These are phyloP conservation scores for Pegea sp. DNA, from an alignment of 23 tunicate species.

Conservation along the genomic window DNA sequence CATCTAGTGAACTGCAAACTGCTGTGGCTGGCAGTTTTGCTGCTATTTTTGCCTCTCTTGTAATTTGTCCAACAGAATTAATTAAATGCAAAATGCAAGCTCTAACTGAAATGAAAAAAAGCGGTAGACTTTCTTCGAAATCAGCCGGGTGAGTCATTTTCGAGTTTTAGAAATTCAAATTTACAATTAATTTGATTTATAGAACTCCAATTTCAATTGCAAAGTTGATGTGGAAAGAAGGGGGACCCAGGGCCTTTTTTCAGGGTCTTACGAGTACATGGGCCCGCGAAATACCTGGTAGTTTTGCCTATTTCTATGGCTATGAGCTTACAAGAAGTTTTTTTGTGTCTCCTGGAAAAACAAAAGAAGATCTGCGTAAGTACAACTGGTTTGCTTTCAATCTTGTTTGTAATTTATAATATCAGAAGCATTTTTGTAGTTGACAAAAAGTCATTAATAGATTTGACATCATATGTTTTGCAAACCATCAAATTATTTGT, in stretches of 20 bases:
- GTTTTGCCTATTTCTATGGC: conserved; percentile 70
- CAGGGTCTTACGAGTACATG: conserved; percentile 78
- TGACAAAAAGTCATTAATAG: too few species aligned
- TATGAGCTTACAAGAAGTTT: conserved; percentile 42
- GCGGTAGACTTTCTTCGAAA: conserved; percentile 28
- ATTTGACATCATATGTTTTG: too few species aligned
- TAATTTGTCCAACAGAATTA: conserved; percentile 91
- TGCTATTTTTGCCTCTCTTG: conserved; percentile 76
- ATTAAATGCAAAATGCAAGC: conserved; percentile 96
- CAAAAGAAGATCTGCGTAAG: conserved; percentile 66
- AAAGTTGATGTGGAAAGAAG: conserved; percentile 25
- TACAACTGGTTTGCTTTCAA: too few species aligned
- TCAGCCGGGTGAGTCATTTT: not conserved
- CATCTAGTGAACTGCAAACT: conserved; percentile 32
- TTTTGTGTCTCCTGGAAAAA: conserved; percentile 39
- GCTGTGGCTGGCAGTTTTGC: conserved; percentile 81
- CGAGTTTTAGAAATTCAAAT: too few species aligned
- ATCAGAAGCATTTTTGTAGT: too few species aligned
- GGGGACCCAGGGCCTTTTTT: conserved; percentile 29
- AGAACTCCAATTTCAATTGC: conserved; percentile 36
- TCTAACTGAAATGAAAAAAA: conserved; percentile 38
- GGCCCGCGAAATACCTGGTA: conserved; percentile 84
- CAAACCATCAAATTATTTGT: too few species aligned
- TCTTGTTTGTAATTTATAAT: too few species aligned
- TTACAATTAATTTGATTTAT: not conserved